These are phyloP conservation scores for Epizoanthus illoricatus DNA, from an alignment of 92 coral and sea anemone genomes.

Conservation along the genomic window DNA sequence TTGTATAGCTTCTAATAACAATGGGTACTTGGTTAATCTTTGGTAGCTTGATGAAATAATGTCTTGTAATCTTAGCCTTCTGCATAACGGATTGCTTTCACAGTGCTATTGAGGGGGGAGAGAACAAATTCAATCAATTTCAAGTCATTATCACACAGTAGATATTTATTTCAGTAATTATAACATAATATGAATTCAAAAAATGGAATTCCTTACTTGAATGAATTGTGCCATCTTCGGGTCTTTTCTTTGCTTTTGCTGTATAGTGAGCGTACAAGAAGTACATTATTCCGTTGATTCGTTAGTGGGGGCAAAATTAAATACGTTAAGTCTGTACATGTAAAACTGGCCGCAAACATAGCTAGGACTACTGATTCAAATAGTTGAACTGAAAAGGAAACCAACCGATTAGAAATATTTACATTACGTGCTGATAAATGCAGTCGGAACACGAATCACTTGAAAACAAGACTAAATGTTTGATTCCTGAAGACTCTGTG, in stretches of 20 bases:
- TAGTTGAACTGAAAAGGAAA: too few species aligned
- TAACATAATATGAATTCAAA: not conserved
- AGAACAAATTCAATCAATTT: not conserved
- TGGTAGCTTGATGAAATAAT: conserved; percentile 96
- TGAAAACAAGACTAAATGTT: too few species aligned
- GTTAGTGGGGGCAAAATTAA: too few species aligned
- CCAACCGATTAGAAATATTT: too few species aligned
- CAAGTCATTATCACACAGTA: not conserved
- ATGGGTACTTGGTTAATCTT: conserved; percentile 92
- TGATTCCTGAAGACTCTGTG: too few species aligned
- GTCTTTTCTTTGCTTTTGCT: conserved; percentile 84
- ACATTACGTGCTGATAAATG: too few species aligned
- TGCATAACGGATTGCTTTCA: conserved; percentile 85
- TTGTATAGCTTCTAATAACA: conserved; percentile 88
- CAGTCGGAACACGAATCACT: too few species aligned
- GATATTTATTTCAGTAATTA: not conserved
- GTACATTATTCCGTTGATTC: too few species aligned
- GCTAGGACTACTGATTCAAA: too few species aligned
- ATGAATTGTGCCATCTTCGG: conserved; percentile 86
- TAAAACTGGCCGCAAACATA: too few species aligned
- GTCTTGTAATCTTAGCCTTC: conserved; percentile 89
- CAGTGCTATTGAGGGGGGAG: conserved; percentile 61
- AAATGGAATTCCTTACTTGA: conserved; percentile 59
- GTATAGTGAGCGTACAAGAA: not conserved
- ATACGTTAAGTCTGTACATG: too few species aligned